Conservation (phyloP, 2,113 vertebrate genomes). For the Terrapene triunguis region DNA sequence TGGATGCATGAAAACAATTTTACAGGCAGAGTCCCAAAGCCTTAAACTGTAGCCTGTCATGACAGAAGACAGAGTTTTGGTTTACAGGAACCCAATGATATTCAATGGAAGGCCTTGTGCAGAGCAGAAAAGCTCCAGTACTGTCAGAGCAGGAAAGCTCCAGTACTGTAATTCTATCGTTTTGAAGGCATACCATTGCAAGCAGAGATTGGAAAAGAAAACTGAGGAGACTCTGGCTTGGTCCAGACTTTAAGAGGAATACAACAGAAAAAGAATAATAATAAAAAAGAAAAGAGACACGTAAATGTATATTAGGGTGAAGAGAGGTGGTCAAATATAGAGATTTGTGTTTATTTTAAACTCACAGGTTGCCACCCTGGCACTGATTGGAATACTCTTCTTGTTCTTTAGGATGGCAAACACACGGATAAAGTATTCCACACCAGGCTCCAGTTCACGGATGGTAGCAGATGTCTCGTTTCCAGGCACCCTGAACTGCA, state of each 20-base stretch:
- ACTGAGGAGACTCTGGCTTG: not conserved
- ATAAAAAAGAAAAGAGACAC: not conserved
- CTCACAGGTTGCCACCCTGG: slow-evolving; percentile 93
- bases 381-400: slow-evolving; percentile 94
- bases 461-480: slow-evolving; percentile 89
- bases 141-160: not conserved
- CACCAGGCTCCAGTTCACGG: slow-evolving; percentile 91
- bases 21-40: not conserved
- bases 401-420: slow-evolving; percentile 95
- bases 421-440: slow-evolving; percentile 96
- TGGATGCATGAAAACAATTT: not conserved
- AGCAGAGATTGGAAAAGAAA: not conserved
- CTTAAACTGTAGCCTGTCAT: not conserved
- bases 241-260: not conserved
- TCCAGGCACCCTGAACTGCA: slow-evolving; percentile 92
- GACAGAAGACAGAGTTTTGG: not conserved
- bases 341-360: not conserved
- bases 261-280: not conserved
- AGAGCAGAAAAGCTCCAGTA: not conserved
- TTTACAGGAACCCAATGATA: not conserved
- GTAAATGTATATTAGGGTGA: accelerated
- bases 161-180: not conserved
- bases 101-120: not conserved
- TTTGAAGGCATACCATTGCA: not conserved
- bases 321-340: not conserved